These are phyloP conservation scores for Tapirus terrestris DNA, from an alignment of 2,113 vertebrate species.

Conservation along the genomic window DNA sequence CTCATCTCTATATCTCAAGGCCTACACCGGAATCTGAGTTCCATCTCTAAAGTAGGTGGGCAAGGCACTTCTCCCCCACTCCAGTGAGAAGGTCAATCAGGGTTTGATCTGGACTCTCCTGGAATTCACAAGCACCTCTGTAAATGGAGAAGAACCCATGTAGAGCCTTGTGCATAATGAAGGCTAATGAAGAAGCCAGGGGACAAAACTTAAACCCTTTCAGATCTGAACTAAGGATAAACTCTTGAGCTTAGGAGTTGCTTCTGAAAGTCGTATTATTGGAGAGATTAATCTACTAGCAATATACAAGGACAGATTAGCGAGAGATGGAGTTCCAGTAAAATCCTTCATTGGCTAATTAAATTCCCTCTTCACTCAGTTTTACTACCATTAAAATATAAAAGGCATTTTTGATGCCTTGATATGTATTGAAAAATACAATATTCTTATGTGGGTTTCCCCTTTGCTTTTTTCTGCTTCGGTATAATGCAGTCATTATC, in stretches of 20 bases:
- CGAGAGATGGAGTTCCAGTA: not conserved
- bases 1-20: not conserved
- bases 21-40: not conserved
- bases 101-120: not conserved
- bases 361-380: constrained; percentile 51
- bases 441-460: constrained; percentile 47
- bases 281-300: constrained; percentile 32
- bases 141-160: not conserved
- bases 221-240: not conserved
- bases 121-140: not conserved
- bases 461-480: constrained; percentile 60
- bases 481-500: constrained; percentile 62
- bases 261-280: not conserved
- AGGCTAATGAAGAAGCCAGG: not conserved
- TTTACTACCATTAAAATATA: constrained; percentile 56
- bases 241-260: not conserved
- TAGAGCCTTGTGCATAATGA: not conserved
- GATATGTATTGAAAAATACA: constrained; percentile 37
- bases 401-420: constrained; percentile 49
- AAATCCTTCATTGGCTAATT: constrained; percentile 64
- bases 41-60: not conserved
- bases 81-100: not conserved
- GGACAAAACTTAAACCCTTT: not conserved
- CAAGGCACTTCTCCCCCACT: not conserved
- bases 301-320: constrained; percentile 16